phyloP scores from a whole-genome alignment of 1,140 invertebrate species.

The Mactra quadrangularis region DNA sequence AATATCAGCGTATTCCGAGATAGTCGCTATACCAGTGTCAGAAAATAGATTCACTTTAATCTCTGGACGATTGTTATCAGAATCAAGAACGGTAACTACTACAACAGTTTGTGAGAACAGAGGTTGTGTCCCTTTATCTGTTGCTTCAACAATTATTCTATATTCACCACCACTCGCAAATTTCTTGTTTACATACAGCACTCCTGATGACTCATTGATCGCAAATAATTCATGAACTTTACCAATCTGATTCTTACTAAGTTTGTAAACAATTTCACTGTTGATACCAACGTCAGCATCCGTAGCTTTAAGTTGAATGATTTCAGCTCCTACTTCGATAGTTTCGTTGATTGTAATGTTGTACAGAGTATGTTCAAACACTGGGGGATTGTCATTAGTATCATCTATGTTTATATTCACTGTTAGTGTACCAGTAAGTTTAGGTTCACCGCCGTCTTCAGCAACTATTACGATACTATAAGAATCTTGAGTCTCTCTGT shows the following conservation, averaged over 20 bases:
- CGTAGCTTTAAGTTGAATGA: constrained; percentile 70
- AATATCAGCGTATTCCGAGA: constrained; percentile 70
- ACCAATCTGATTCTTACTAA: constrained; percentile 67
- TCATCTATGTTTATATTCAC: constrained; percentile 86
- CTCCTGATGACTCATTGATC: constrained; percentile 92
- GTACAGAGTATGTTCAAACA: constrained; percentile 85
- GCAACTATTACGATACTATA: constrained; percentile 95
- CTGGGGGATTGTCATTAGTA: constrained; percentile 95
- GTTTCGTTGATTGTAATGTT: constrained; percentile 90
- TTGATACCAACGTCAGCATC: constrained; percentile 77
- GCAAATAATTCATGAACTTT: constrained; percentile 85
- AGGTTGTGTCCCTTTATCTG: constrained; percentile 83
- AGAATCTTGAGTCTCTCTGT: constrained; percentile 94
- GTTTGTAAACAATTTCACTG: constrained; percentile 73
- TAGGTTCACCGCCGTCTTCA: constrained; percentile 93
- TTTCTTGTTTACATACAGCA: constrained; percentile 88
- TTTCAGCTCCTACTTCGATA: constrained; percentile 54
- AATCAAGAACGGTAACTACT: constrained; percentile 89
- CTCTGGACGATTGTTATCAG: constrained; percentile 95
- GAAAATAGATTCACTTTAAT: constrained; percentile 87
- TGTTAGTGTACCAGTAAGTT: constrained; percentile 84
- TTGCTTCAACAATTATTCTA: constrained; percentile 84
- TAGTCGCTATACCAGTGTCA: constrained; percentile 60
- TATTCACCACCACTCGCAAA: constrained; percentile 66
- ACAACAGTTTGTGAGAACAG: constrained; percentile 87